Conservation (phyloP, 30 jellyfish, hydroid and myxozoan genomes). For the Turritopsis dohrnii region DNA sequence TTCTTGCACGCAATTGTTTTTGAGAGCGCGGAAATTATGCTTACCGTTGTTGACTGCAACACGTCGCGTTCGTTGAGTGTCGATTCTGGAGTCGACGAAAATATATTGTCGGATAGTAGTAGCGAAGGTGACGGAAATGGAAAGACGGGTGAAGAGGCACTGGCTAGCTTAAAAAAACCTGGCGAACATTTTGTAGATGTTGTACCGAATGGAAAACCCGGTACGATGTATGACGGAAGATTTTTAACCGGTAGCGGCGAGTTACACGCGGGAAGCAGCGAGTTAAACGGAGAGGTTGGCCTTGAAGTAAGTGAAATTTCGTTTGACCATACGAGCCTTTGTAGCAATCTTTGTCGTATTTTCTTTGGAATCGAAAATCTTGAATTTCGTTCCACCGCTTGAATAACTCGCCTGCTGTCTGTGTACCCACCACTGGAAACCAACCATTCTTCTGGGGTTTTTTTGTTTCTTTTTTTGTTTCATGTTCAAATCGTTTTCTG, state of each 20-base stretch:
- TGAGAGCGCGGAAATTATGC: background rate
- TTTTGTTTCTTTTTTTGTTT: background rate
- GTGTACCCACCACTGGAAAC: too few species aligned
- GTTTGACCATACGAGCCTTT: too few species aligned
- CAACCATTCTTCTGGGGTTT: background rate
- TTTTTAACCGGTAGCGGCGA: too few species aligned
- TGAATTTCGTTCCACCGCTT: too few species aligned
- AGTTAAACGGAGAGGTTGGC: too few species aligned
- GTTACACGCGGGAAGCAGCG: too few species aligned
- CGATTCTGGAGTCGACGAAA: background rate
- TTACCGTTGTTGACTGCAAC: background rate
- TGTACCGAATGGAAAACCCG: background rate
- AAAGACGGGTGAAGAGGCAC: background rate
- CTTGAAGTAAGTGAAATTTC: too few species aligned
- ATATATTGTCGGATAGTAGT: background rate
- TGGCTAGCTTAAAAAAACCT: background rate
- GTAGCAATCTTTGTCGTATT: too few species aligned
- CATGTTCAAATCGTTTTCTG: background rate
- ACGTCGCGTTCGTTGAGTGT: background rate
- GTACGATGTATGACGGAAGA: too few species aligned
- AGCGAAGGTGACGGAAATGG: background rate
- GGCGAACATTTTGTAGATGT: background rate
- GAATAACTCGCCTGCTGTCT: too few species aligned
- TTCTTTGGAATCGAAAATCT: too few species aligned
- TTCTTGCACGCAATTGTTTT: background rate